Conservation (phyloP, 2,113 vertebrate species). For the Rynchops niger region DNA sequence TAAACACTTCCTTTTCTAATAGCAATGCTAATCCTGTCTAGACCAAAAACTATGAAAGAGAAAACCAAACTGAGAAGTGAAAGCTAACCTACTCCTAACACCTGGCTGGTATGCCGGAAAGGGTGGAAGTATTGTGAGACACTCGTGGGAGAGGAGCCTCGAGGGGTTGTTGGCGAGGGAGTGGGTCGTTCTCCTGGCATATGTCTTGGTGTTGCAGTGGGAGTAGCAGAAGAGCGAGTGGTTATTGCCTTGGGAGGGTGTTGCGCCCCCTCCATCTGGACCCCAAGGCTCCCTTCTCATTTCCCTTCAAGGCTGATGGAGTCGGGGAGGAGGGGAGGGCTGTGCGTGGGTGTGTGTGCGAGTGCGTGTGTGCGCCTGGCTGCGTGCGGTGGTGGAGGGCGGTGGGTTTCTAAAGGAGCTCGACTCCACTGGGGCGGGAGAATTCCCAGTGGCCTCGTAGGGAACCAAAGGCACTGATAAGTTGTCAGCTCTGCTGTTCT, state of each 20-base stretch:
- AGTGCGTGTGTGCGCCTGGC: neutral
- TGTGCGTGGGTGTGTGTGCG: neutral
- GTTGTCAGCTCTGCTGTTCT: constrained; percentile 54
- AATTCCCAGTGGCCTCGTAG: constrained; percentile 54
- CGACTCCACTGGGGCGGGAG: constrained; percentile 22
- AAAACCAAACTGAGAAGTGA: constrained; percentile 65
- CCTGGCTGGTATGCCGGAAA: constrained; percentile 50
- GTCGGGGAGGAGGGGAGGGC: neutral
- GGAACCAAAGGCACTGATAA: constrained; percentile 70
- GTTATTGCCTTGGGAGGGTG: neutral
- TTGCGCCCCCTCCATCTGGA: neutral
- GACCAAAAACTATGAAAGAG: constrained; percentile 83
- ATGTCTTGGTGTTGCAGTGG: neutral
- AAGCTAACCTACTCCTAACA: constrained; percentile 59
- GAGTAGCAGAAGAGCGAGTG: neutral
- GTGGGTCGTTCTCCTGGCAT: neutral
- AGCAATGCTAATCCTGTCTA: constrained; percentile 78
- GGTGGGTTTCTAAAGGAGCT: constrained; percentile 16
- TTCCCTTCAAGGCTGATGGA: neutral
- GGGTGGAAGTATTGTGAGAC: constrained; percentile 41
- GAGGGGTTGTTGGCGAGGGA: neutral
- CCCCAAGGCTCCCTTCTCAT: neutral
- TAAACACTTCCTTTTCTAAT: constrained; percentile 76
- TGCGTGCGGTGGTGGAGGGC: neutral
- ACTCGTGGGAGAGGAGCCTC: constrained; percentile 27